Evolutionary conservation across 2,888 invertebrate genomes (phyloP).

Genomic region (Pseudoips prasinana): DNA sequence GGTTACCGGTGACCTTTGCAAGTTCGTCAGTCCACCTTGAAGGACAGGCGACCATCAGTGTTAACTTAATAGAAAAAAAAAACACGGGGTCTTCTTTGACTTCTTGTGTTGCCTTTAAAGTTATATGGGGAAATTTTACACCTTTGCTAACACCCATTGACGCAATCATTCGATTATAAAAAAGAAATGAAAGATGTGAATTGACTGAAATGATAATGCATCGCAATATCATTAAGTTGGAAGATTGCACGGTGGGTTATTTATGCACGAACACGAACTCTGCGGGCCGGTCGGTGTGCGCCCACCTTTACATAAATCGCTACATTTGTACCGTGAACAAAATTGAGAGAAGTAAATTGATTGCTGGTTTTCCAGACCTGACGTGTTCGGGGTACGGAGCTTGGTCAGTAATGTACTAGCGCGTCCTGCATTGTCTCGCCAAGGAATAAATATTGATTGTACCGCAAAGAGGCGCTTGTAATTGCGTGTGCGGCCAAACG

Average conservation of each 20-base stretch:
- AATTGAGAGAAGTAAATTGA: constrained; percentile 42
- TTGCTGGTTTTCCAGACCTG: constrained; percentile 41
- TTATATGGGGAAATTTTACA: too few relatives aligned
- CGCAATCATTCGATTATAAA: constrained; percentile 33
- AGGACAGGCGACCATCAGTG: too few relatives aligned
- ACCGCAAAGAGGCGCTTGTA: constrained; percentile 75
- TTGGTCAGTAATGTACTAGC: constrained; percentile 56
- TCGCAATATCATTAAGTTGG: constrained; percentile 63
- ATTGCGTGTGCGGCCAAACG: constrained; percentile 76
- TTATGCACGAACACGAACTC: constrained; percentile 50
- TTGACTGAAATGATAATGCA: constrained; percentile 55
- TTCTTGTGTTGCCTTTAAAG: too few relatives aligned
- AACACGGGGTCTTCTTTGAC: too few relatives aligned
- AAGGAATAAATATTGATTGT: constrained; percentile 72
- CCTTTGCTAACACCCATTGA: too few relatives aligned
- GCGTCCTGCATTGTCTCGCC: constrained; percentile 60
- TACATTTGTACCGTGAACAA: constrained; percentile 33
- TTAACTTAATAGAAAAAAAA: too few relatives aligned
- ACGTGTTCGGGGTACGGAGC: constrained; percentile 30
- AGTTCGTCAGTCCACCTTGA: too few relatives aligned
- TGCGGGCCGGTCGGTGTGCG: constrained; percentile 40
- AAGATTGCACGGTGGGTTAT: constrained; percentile 59
- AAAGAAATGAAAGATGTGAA: constrained; percentile 49
- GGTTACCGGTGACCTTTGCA: too few relatives aligned
- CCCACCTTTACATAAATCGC: constrained; percentile 45